Percentiles rank a stretch among this genome's conserved stretches.
Conservation (phyloP, 2,888 invertebrate genomes). For the Belgica antarctica region DNA sequence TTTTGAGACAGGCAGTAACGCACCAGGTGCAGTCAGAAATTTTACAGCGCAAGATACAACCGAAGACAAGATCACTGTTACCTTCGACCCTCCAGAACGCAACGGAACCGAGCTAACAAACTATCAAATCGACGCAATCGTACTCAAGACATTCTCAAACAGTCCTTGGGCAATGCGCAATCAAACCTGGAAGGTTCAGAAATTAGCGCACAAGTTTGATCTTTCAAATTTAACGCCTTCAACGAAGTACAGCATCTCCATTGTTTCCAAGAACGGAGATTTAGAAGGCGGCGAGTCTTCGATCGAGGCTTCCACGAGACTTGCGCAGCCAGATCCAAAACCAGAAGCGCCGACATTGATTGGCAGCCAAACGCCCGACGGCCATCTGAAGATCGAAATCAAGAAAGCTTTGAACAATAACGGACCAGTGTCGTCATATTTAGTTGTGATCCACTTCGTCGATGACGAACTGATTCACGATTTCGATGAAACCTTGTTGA, state of each 20-base stretch:
- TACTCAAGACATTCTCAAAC: slow-evolving; percentile 61
- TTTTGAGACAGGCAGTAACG: slow-evolving; percentile 62
- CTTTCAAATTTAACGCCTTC: slow-evolving; percentile 69
- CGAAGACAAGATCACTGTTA: slow-evolving; percentile 62
- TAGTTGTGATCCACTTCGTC: slow-evolving; percentile 67
- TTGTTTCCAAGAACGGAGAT: slow-evolving; percentile 64
- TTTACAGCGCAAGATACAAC: slow-evolving; percentile 61
- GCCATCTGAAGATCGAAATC: slow-evolving; percentile 66
- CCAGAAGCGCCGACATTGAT: slow-evolving; percentile 68
- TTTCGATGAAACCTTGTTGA: slow-evolving; percentile 62
- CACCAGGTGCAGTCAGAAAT: slow-evolving; percentile 69
- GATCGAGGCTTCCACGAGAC: slow-evolving; percentile 64
- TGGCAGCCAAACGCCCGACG: slow-evolving; percentile 58
- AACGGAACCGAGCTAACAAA: slow-evolving; percentile 58
- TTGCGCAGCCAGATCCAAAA: slow-evolving; percentile 67
- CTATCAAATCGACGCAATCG: slow-evolving; percentile 60
- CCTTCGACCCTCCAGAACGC: slow-evolving; percentile 61
- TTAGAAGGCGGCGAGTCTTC: slow-evolving; percentile 62
- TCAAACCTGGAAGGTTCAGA: slow-evolving; percentile 61
- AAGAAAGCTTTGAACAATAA: slow-evolving; percentile 69
- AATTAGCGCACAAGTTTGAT: slow-evolving; percentile 60
- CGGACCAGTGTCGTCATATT: slow-evolving; percentile 74
- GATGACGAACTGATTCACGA: slow-evolving; percentile 66
- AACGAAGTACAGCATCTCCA: slow-evolving; percentile 70
- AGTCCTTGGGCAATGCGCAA: slow-evolving; percentile 55